phyloP scores from a whole-genome alignment of 2,797 vertebrate genomes.

The Hirundo rustica region DNA sequence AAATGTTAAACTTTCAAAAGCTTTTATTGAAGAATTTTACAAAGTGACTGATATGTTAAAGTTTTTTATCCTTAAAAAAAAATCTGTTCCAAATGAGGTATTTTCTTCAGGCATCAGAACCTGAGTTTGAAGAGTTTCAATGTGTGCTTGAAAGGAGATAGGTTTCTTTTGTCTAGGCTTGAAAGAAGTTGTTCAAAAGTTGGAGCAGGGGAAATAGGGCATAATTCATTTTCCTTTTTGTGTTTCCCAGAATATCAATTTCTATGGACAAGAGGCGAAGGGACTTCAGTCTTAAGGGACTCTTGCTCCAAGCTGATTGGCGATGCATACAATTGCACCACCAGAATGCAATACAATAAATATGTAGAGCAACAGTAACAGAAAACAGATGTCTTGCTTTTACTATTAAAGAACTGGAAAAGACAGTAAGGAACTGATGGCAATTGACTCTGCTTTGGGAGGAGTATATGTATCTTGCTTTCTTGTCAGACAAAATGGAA shows the following conservation, averaged over 20 bases:
- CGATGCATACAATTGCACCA: background rate
- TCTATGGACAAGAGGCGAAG: background rate
- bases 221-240: slow-evolving; percentile 9
- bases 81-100: background rate
- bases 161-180: slow-evolving; percentile 34
- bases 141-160: slow-evolving; percentile 13
- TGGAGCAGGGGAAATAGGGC: background rate
- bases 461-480: background rate
- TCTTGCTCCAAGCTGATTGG: background rate
- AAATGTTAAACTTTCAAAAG: background rate
- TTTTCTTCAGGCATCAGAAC: background rate
- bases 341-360: slow-evolving; percentile 49
- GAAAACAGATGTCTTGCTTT: slow-evolving; percentile 57
- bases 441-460: background rate
- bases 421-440: background rate
- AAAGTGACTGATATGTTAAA: background rate
- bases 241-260: slow-evolving; percentile 13
- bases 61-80: background rate
- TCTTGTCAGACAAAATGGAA: background rate
- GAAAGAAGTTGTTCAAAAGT: slow-evolving; percentile 5
- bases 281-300: background rate
- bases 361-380: slow-evolving; percentile 19
- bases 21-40: background rate
- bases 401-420: slow-evolving; percentile 21
- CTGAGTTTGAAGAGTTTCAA: background rate